Conservation (phyloP, 2,113 vertebrate species). For the Cichladusa arquata region DNA sequence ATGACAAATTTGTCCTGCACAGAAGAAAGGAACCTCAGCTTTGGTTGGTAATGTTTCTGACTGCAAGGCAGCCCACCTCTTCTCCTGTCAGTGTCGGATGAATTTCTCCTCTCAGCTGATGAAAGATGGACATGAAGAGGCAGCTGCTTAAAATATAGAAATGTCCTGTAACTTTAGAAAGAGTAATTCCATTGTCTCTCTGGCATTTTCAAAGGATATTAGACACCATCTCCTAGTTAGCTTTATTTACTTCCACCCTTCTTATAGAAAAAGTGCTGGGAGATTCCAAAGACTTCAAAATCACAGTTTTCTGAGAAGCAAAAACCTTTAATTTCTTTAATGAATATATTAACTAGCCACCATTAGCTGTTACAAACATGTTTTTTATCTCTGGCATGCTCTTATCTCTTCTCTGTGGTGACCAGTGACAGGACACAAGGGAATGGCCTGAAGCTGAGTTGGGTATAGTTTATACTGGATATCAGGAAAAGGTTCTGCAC, state of each 20-base stretch:
- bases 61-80: neutral
- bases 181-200: neutral
- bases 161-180: neutral
- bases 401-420: neutral
- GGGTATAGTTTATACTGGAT: rapidly evolving
- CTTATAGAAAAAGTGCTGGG: neutral
- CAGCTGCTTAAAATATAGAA: neutral
- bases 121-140: neutral
- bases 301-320: neutral
- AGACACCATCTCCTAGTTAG: neutral
- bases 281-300: neutral
- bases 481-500: neutral
- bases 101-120: neutral
- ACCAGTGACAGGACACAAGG: neutral
- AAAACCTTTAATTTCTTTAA: neutral
- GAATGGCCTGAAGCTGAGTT: neutral
- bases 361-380: neutral
- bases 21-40: neutral
- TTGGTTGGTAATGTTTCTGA: neutral
- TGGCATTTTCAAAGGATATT: neutral
- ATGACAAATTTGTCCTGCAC: neutral
- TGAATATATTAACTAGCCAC: neutral
- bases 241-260: neutral
- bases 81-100: neutral
- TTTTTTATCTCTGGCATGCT: neutral